phyloP scores from a whole-genome alignment of 2,797 vertebrate genomes.

The Synanceia verrucosa region DNA sequence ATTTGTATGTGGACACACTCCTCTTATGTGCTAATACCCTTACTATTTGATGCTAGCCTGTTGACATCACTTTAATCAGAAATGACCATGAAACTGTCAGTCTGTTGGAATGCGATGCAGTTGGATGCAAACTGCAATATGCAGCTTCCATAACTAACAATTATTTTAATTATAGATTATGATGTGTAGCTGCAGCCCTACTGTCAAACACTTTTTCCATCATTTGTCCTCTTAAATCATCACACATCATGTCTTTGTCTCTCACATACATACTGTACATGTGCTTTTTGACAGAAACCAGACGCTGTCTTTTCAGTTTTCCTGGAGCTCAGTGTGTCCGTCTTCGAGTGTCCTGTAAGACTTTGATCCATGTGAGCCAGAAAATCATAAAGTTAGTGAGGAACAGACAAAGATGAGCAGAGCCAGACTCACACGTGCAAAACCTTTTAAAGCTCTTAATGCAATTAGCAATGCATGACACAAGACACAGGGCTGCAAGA shows the following conservation, averaged over 20 bases:
- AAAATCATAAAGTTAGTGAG: conserved; percentile 3
- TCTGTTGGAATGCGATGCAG: too few species aligned
- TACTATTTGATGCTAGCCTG: too few species aligned
- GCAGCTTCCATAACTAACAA: neutral
- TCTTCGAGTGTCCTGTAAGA: neutral
- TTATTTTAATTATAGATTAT: neutral
- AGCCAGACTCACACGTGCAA: neutral
- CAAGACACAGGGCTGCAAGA: neutral
- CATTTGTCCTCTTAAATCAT: neutral
- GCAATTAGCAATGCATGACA: neutral
- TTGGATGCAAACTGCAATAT: neutral
- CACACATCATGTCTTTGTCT: neutral
- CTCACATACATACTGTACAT: neutral
- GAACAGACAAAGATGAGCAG: neutral
- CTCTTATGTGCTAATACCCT: too few species aligned
- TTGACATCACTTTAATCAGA: too few species aligned
- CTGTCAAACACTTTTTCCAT: neutral
- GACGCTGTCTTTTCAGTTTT: neutral
- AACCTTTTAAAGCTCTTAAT: conserved; percentile 7
- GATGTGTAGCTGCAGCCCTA: neutral
- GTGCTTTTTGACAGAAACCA: neutral
- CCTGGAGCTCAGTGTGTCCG: neutral
- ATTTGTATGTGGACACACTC: too few species aligned
- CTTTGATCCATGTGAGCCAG: conserved; percentile 1
- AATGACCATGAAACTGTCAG: too few species aligned